Evolutionary conservation across 2,888 invertebrate genomes (phyloP).

Genomic region (Busseola fusca): DNA sequence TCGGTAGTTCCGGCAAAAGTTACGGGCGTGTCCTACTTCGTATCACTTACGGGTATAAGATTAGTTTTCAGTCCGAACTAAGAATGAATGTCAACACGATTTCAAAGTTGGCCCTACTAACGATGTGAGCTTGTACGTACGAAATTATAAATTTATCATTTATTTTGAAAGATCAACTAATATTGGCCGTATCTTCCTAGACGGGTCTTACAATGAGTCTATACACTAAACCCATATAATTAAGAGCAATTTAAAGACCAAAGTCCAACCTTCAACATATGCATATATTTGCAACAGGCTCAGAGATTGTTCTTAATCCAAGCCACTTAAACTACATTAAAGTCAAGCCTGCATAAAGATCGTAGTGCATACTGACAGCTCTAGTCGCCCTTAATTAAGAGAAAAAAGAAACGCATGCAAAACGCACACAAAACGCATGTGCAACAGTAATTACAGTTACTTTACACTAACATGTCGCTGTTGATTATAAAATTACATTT

Average conservation of each 20-base stretch:
- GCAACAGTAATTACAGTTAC: constrained; percentile 53
- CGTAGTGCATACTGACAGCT: constrained; percentile 42
- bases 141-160: too few species aligned
- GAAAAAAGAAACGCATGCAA: constrained; percentile 39
- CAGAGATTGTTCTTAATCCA: constrained; percentile 19
- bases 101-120: too few species aligned
- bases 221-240: constrained; percentile 6
- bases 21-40: too few species aligned
- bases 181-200: too few species aligned
- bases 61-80: too few species aligned
- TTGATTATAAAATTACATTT: constrained; percentile 62
- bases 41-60: too few species aligned
- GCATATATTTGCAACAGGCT: constrained; percentile 4
- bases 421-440: constrained; percentile 52
- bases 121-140: too few species aligned
- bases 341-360: constrained; percentile 38
- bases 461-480: constrained; percentile 57
- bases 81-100: too few species aligned
- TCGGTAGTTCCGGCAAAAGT: too few species aligned
- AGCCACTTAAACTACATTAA: constrained; percentile 35
- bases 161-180: too few species aligned
- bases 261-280: constrained; percentile 19
- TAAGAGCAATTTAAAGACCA: constrained; percentile 30
- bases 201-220: neutral
- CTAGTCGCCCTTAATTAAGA: constrained; percentile 15